A percentile compares a stretch with the other conserved stretches of the same genome.
phyloP scores from a whole-genome alignment of 2,113 vertebrate species.

The Oceanodroma tethys region DNA sequence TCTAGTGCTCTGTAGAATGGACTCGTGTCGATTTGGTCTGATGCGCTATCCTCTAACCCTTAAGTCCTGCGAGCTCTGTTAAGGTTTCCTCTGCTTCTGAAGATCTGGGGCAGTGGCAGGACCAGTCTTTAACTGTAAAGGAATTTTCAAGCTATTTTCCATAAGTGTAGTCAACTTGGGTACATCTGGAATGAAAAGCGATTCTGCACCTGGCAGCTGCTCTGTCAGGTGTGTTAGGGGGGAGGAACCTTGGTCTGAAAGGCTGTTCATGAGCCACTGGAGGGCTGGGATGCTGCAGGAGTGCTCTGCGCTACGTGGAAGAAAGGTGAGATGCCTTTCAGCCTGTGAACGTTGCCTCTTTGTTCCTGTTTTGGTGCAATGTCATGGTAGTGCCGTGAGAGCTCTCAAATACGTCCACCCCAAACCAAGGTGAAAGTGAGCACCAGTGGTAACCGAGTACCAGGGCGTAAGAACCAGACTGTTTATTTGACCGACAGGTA shows the following conservation, averaged over 20 bases:
- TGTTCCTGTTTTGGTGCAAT: background rate
- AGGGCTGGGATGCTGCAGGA: background rate
- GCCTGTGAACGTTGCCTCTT: background rate
- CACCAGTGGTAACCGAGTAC: background rate
- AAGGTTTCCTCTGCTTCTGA: fast-evolving
- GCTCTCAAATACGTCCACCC: background rate
- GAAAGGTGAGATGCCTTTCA: background rate
- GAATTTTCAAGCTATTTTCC: background rate
- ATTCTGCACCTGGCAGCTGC: background rate
- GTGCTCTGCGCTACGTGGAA: fast-evolving
- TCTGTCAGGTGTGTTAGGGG: background rate
- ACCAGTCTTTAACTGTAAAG: background rate
- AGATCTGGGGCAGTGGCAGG: background rate
- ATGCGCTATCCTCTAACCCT: background rate
- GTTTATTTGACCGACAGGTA: background rate
- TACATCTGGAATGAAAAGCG: background rate
- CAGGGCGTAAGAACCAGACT: background rate
- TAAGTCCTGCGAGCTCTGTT: background rate
- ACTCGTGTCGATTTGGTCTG: background rate
- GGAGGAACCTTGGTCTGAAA: background rate
- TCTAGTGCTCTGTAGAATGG: background rate
- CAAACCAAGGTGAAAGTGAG: background rate
- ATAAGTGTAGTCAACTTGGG: background rate
- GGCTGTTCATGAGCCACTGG: background rate
- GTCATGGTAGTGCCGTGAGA: background rate